Base-by-base conservation (phyloP, 1,140 invertebrate genomes). In the Drosophila nigrodunni region DNA sequence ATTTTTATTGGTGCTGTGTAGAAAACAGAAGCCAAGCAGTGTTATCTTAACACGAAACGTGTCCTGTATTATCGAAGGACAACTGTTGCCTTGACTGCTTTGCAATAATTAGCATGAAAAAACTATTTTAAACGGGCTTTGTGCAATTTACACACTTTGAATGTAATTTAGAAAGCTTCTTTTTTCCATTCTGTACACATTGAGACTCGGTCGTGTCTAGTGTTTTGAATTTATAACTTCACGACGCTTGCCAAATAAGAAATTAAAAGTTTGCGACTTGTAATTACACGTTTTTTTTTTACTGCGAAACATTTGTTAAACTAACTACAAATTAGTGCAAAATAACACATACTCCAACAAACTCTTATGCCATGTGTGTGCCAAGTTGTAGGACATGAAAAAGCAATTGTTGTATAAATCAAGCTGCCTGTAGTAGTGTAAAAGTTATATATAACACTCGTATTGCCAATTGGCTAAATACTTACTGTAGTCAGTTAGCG, bases 191-290 rank as follows among this genome's bases (percentile, higher is more conserved):
- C 3, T 30, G 4, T 3, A 30, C 6, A 30, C 25, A 30, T 30
- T 30, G 25, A 30, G 25, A 6, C 25, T 30, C 25, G 6, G 25
- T 25, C 25, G 25, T 52, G 62, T 75, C 66, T 47, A 81, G 82
- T 73, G 78, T 41, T 46, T 39, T 55, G 64, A 85, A 86, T 86
- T 86, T 86, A 87, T 86, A 70, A 78, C 74, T 73, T 59, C 67
- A 68, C 70, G 76, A 59, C 68, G 66, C 75, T 77, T 86, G 78
- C 82, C 82, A 86, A 86, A 82, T 82, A 86, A 87, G 82, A 87
- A 86, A 86, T 86, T 86, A 82, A 86, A 86, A 86, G 58, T 85
- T 85, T 85, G 66, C 57, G 82, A 82, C 81, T 59, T 73, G 64
- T 43, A 75, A 76, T 30, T 30, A 0, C 25, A 30, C 2, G 25